Evolutionary conservation across 2,888 invertebrate species (phyloP), one percentile per base, ranked within the genome.

Genomic region (Desoria tigrina): DNA sequence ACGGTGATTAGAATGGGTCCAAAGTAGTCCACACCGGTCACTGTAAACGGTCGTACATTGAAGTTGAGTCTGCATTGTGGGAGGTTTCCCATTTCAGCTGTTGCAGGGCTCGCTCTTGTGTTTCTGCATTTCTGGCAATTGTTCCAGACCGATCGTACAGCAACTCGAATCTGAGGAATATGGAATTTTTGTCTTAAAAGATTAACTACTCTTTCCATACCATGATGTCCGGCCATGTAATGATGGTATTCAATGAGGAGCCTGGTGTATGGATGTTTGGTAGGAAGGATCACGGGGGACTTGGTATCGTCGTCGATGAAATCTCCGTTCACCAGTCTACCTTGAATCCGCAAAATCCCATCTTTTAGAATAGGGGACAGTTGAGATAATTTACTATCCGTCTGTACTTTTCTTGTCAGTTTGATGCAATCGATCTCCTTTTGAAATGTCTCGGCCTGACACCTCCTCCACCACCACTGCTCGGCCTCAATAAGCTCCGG

Each of bases 61-160:
- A 4, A 6, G 21, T 53, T n/a, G 7, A 58, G 9, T 42, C 66
- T 21, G 1, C 14, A 11, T 16, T 1, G 11, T 9, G 66, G 66
- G n/a, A 62, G 49, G 14, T 53, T 50, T 14, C 58, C 66, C 66
- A 66, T 66, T 16, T 27, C 3, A 3, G 66, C 62, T 7, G 54
- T 37, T 27, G n/a, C n/a, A n/a, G n/a, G n/a, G 1, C 6, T 16
- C 62, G 54, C 59, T 2, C 28, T 3, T 21, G 6, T 3, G 16
- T 32, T 18, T n/a, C 16, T 42, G 26, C 66, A 66, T 1, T 42
- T 1, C 2, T 42, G n/a, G 23, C 62, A 66, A 14, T 58, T 24
- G n/a, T 23, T n/a, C 4, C 7, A 26, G 21, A 28, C 39, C 7
- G 37, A 21, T 3, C 50, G 28, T 1, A 66, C 66, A 14, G 66